Base-by-base conservation (phyloP, 2,888 invertebrate species). In the Drosophila buzzatii region DNA sequence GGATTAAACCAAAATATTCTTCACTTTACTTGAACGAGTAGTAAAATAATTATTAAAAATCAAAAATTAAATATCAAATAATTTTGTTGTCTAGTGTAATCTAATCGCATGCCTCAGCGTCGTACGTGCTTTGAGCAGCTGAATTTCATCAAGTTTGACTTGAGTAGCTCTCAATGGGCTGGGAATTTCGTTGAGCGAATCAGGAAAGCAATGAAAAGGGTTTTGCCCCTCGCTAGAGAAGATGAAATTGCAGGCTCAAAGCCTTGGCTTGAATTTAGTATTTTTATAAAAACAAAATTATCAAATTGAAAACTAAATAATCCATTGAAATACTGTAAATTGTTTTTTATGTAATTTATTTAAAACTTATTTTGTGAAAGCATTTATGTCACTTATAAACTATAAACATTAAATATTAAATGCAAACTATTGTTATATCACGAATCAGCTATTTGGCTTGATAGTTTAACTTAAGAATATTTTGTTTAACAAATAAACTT, bases 181-280 rank as follows among this genome's bases (percentile, higher is more conserved):
- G 51, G 33, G 51, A 33, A 51, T 51, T 51, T 51, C 51, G 51
- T 33, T 14, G n/a, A n/a, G n/a, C 27, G 18, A 49, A 10, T 31
- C 18, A 33, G 49, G 12, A 33, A 33, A 51, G 33, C 6, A n/a
- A 2, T 18, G 33, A 33, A 27, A 31, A n/a, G 31, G 49, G 47
- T n/a, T 49, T 49, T 51, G 1, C 12, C 49, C 10, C 31, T 1
- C 6, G 6, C 5, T 31, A 31, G 16, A 5, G 27, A n/a, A 49
- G 47, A n/a, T 31, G 31, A n/a, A 31, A 10, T 10, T 31, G 16
- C 8, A 23, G 45, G 23, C 23, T 45, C 23, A 6, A 8, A 7
- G 42, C 42, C 23, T 23, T 23, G 3, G 23, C 0, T 23, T 23
- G 23, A 23, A 23, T 4, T 41, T 2, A 41, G 8, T 41, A 3